phyloP scores from a whole-genome alignment of 2,888 invertebrate genomes.

The Lithophane ornitopus region DNA sequence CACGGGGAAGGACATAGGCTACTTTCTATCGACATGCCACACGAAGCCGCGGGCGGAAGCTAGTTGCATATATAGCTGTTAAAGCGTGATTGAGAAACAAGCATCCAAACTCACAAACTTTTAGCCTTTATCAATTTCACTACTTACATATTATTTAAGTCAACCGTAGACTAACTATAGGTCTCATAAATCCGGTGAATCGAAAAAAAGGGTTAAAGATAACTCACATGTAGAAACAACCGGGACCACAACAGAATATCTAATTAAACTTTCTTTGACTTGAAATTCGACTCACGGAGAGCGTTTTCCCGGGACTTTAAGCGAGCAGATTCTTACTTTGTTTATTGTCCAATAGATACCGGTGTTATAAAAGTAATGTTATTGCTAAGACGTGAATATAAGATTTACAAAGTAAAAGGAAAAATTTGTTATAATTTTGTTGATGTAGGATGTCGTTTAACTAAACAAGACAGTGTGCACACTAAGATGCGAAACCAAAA shows the following conservation, averaged over 20 bases:
- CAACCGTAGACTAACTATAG: not conserved
- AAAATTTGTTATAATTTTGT: not conserved
- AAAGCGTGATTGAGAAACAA: not conserved
- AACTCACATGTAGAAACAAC: not conserved
- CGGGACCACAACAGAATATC: not conserved
- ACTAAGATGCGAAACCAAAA: not conserved
- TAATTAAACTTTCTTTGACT: constrained; percentile 9
- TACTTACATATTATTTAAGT: not conserved
- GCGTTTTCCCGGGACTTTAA: not conserved
- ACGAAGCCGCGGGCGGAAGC: too few relatives aligned
- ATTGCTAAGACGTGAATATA: not conserved
- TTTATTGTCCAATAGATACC: not conserved
- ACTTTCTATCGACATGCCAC: too few relatives aligned
- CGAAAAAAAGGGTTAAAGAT: not conserved
- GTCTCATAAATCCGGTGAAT: not conserved
- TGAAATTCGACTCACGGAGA: constrained; percentile 5
- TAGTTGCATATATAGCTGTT: not conserved
- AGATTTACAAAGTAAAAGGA: not conserved
- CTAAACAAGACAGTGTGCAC: not conserved
- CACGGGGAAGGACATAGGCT: too few relatives aligned
- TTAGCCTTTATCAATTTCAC: not conserved
- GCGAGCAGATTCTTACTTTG: not conserved
- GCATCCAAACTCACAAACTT: not conserved
- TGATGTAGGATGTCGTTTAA: too few relatives aligned
- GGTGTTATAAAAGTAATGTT: not conserved